These are phyloP conservation scores for Rhagoletis zephyria DNA, from an alignment of 1,140 invertebrate species.

Conservation along the genomic window DNA sequence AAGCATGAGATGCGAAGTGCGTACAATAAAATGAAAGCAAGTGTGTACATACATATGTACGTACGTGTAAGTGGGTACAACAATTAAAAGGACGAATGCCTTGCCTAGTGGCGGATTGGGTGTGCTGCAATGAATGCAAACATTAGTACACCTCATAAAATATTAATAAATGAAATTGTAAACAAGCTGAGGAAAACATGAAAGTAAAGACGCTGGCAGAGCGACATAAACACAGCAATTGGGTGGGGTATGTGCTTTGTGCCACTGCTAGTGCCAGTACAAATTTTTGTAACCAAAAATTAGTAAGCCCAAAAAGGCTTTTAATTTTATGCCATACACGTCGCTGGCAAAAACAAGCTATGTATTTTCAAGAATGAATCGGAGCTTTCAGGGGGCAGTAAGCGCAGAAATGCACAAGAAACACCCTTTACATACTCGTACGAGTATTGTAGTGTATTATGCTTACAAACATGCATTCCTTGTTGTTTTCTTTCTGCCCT, in stretches of 20 bases:
- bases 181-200: neutral
- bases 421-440: no score
- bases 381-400: no score
- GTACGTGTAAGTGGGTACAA: neutral
- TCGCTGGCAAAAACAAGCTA: neutral
- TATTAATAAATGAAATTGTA: constrained; percentile 44
- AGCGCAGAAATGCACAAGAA: no score
- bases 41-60: neutral
- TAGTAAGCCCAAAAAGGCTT: neutral
- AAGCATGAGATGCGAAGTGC: neutral
- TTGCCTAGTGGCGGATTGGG: neutral
- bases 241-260: neutral
- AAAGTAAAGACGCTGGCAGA: neutral
- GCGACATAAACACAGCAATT: no score
- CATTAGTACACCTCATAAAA: constrained; percentile 46
- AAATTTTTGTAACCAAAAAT: neutral
- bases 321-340: neutral
- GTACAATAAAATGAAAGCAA: neutral
- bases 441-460: neutral
- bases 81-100: constrained; percentile 35
- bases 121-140: neutral
- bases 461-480: neutral
- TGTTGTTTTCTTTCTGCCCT: neutral
- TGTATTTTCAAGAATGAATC: no score
- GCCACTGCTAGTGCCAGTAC: neutral